Percentiles rank a stretch among this genome's conserved stretches.
These are phyloP conservation scores for Pogonocichla stellata DNA, from an alignment of 2,113 vertebrate species.

Conservation along the genomic window DNA sequence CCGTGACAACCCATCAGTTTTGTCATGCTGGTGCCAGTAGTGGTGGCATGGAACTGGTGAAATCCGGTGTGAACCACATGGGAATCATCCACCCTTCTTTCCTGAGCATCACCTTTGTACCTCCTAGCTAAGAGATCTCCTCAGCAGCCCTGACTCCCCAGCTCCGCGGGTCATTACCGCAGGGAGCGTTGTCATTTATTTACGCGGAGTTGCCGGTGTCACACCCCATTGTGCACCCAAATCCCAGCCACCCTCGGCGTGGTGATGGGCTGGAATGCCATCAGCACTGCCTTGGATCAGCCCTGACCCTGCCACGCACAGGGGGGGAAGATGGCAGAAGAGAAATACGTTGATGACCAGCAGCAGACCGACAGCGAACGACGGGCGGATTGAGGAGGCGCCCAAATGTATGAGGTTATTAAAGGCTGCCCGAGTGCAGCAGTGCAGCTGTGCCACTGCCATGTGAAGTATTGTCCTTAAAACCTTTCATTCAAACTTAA, in stretches of 20 bases:
- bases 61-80: not conserved
- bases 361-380: not conserved
- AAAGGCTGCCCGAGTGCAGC: not conserved
- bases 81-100: constrained; percentile 1
- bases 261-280: constrained; percentile 53
- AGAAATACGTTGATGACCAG: not conserved
- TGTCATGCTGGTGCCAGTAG: not conserved
- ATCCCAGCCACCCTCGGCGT: not conserved
- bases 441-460: not conserved
- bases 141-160: not conserved
- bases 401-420: constrained; percentile 11
- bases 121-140: not conserved
- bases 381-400: not conserved
- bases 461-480: not conserved
- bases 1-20: constrained; percentile 7
- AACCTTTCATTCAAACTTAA: not conserved
- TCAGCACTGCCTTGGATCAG: constrained; percentile 12
- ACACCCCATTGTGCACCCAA: constrained; percentile 36
- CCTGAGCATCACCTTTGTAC: not conserved
- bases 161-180: not conserved
- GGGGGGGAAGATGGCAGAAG: not conserved
- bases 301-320: not conserved
- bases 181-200: constrained; percentile 4
- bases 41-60: not conserved
- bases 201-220: not conserved